These are phyloP conservation scores for Pseudomugil gertrudae DNA, from an alignment of 2,797 vertebrate species.

Conservation along the genomic window DNA sequence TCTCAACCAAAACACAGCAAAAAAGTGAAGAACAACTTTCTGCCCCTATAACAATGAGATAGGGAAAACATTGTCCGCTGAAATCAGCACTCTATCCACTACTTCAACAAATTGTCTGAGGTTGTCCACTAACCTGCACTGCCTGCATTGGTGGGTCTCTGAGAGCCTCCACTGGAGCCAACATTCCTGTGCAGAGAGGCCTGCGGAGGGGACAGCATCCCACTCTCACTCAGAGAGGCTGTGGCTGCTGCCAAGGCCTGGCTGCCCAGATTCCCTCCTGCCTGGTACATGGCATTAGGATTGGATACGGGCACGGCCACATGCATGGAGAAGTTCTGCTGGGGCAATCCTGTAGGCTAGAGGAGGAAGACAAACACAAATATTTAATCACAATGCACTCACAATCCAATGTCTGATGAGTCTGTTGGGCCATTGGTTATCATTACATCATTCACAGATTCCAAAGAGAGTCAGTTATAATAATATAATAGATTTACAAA, in stretches of 20 bases:
- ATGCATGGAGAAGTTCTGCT: conserved; percentile 99
- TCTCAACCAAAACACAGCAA: conserved; percentile 5
- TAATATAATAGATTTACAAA: conserved; percentile 28
- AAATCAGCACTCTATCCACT: not conserved
- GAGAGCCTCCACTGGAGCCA: conserved; percentile 88
- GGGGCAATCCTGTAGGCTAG: conserved; percentile 92
- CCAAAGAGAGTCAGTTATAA: conserved; percentile 36
- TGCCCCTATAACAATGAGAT: not conserved
- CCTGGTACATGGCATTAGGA: conserved; percentile 93
- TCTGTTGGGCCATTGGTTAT: conserved; percentile 46
- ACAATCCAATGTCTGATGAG: conserved; percentile 47
- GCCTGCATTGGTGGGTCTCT: conserved; percentile 92
- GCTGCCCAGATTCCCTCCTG: conserved; percentile 89
- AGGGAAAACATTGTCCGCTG: not conserved
- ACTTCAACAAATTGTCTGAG: not conserved
- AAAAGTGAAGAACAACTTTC: conserved; percentile 6
- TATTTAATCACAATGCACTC: conserved; percentile 59
- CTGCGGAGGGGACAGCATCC: conserved; percentile 94
- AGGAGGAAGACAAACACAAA: conserved; percentile 63
- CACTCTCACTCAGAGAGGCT: conserved; percentile 89
- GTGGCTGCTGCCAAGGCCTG: conserved; percentile 89
- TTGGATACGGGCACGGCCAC: conserved; percentile 97
- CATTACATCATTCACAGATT: conserved; percentile 57
- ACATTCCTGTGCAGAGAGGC: conserved; percentile 91
- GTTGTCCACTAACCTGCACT: conserved; percentile 84